A percentile compares a stretch with the other conserved stretches of the same genome.
phyloP scores from a whole-genome alignment of 1,140 invertebrate species.

The Drosophila jambulina region DNA sequence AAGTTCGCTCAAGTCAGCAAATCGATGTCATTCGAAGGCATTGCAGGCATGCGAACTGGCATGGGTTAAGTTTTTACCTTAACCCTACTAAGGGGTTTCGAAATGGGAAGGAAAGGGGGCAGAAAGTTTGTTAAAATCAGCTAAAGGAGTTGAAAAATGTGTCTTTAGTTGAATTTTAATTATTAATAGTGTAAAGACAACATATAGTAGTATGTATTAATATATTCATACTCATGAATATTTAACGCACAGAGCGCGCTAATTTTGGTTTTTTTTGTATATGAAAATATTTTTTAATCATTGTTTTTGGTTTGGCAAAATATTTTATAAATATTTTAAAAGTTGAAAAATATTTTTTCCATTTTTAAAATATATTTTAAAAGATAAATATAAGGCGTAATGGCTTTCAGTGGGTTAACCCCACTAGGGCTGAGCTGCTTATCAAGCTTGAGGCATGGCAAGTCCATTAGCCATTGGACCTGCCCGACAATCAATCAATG shows the following conservation, averaged over 20 bases:
- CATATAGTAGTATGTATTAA: too few species aligned
- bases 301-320: too few species aligned
- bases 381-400: background rate
- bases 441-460: background rate
- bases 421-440: background rate
- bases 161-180: background rate
- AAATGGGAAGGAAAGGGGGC: too few species aligned
- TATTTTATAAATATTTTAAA: background rate
- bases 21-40: constrained; percentile 54
- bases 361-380: too few species aligned
- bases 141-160: background rate
- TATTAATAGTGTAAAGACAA: background rate
- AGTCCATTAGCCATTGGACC: constrained; percentile 19
- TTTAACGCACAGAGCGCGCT: too few species aligned
- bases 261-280: too few species aligned
- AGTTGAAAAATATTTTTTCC: background rate
- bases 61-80: constrained; percentile 1
- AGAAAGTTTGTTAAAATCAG: background rate
- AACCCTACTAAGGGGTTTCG: background rate
- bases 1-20: constrained; percentile 17
- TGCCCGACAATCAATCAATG: constrained; percentile 60
- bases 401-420: constrained; percentile 3
- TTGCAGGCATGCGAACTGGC: constrained; percentile 36
- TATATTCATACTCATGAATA: too few species aligned
- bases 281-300: too few species aligned